Base-by-base conservation (phyloP, 1,140 invertebrate genomes). In the Uloborus diversus region DNA sequence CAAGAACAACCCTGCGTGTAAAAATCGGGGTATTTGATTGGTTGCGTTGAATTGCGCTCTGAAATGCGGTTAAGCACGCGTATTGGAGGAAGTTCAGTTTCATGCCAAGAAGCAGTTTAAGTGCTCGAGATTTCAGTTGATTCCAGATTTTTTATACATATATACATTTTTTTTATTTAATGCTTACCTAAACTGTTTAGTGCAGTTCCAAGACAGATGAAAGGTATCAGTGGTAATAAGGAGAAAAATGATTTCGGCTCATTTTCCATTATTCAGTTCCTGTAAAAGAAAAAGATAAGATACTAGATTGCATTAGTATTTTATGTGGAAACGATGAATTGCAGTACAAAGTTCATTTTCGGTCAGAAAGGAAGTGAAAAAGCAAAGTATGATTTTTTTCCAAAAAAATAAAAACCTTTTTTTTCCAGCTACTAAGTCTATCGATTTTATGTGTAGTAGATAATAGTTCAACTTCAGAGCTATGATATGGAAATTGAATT, bases 91-190 rank as follows among this genome's bases (percentile, higher is more conserved):
- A 23, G 25, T 23, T 23, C 2, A 28, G 47, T 75, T 64, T 75
- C 71, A 75, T 75, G 71, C 42, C 53, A 75, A 75, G 42, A 62
- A 64, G 71, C 71, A 62, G 71, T 75, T 75, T 64, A 37, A 20
- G 7, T 4, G 17, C 71, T 53, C 61, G 71, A 32, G 59, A 73
- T 11, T 23, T 53, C 20, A n/a, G 33, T 35, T 13, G 37, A 42
- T 13, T 9, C 9, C 37, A 42, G 37, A 17, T 5, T 30, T 27
- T 53, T 70, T 70, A 27, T 42, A 33, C 14, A 17, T n/a, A 27
- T 27, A 28, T 37, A 57, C 13, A 56, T 33, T 2, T 9, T 2
- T 28, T 65, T 65, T 37, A 14, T 17, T 57, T 70, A 57, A 37
- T 13, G 32, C 71, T 75, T 75, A 75, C 71, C 71, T 64, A 75